Base-by-base conservation (phyloP, 2,113 vertebrate genomes). In the Aptenodytes forsteri region DNA sequence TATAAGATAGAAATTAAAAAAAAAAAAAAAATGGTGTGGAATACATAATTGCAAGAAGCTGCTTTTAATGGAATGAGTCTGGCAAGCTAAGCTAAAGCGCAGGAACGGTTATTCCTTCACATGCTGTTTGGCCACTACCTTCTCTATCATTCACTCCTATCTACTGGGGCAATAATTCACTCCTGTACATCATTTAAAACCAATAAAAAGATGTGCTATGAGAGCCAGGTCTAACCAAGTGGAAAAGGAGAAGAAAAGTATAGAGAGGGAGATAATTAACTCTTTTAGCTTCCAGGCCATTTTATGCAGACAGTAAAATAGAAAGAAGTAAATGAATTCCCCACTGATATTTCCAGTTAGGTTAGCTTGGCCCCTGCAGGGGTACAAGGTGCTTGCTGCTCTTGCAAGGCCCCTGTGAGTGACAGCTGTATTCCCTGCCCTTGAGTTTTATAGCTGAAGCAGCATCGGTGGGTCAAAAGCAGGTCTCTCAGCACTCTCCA, bases 371-470 rank as follows among this genome's bases (percentile, higher is more conserved):
- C 42, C 62, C 46, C 83, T 80, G 70, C 70, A 85, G 73, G 89
- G 84, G 84, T 69, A 65, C 91, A 82, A 96, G 93, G 96, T 83
- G 81, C 56, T 54, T 42, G 61, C 85, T 91, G 83, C 46, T 86
- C 32, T 67, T 25, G 65, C 77, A 65, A 59, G 87, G n/a, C 40
- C 87, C 38, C 36, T 17, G 62, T 91, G 95, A 97, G 62, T 79
- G 95, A 96, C 89, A 91, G 87, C 78, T 91, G 62, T 50, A 52
- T 69, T 20, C 87, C 83, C 90, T 94, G 90, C 36, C 96, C 93
- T 94, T 87, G 79, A 95, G 76, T 56, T 95, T 93, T 90, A 54
- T 10, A 97, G 96, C 96, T 96, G 95, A 94, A 95, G 66, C 94
- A 97, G 95, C 95, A 97, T 36, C 8, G 5, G 66, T 62, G 83